Percentiles rank a stretch among this genome's conserved stretches.
phyloP scores from a whole-genome alignment of 2,888 invertebrate genomes.

The Nymphalis c-album region DNA sequence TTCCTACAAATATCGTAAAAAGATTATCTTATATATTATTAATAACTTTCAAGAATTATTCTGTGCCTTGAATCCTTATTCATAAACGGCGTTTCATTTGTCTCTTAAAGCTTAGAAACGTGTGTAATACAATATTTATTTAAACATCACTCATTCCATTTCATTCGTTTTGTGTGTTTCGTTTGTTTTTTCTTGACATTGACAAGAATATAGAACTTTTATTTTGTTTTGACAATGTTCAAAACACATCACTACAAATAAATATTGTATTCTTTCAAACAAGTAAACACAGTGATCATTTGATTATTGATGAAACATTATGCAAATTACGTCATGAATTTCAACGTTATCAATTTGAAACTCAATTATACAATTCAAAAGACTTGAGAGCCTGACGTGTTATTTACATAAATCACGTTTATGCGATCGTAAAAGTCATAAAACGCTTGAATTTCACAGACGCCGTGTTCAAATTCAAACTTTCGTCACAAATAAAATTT shows the following conservation, averaged over 20 bases:
- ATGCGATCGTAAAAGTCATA: constrained; percentile 57
- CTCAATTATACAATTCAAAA: constrained; percentile 34
- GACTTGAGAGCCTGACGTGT: constrained; percentile 42
- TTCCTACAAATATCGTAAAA: not conserved
- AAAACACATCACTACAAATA: not conserved
- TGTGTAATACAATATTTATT: no score
- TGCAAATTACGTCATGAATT: constrained; percentile 34
- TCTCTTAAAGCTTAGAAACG: no score
- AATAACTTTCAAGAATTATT: no score
- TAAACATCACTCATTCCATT: no score
- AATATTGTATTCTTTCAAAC: not conserved
- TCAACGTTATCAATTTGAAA: constrained; percentile 34
- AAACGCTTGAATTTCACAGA: constrained; percentile 41
- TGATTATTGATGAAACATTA: constrained; percentile 8
- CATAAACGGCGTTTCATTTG: no score
- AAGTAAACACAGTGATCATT: not conserved
- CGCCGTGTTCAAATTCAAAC: constrained; percentile 46
- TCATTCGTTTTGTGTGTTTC: no score
- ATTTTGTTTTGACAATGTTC: not conserved
- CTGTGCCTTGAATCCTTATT: no score
- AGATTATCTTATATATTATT: no score
- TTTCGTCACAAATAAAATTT: constrained; percentile 54
- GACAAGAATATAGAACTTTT: not conserved
- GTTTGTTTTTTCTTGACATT: not conserved
- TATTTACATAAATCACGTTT: constrained; percentile 63